Percentiles rank a stretch among this genome's conserved stretches.
These are phyloP conservation scores for Stenolophus ochropezus DNA, from an alignment of 2,888 invertebrate species.

Conservation along the genomic window DNA sequence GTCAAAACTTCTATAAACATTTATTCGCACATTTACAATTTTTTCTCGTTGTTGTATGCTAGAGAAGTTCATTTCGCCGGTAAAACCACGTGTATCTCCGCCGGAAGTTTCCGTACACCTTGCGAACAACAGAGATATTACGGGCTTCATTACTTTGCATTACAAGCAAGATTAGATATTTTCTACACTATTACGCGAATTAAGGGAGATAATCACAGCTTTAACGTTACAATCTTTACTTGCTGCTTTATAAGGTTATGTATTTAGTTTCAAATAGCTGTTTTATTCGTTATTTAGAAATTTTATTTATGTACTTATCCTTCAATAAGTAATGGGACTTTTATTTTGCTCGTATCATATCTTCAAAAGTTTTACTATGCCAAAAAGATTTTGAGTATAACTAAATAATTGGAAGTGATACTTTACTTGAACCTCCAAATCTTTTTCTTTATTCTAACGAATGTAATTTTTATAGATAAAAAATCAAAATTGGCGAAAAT, in stretches of 20 bases:
- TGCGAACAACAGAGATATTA: slow-evolving; percentile 12
- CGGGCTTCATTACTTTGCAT: neutral
- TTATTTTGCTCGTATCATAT: no score
- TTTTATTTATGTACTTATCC: no score
- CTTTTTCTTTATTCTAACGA: no score
- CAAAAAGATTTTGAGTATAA: no score
- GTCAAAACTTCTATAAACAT: slow-evolving; percentile 46
- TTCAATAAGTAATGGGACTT: no score
- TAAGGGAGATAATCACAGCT: neutral
- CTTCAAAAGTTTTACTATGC: no score
- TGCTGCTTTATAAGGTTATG: neutral
- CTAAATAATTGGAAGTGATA: no score
- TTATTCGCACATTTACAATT: slow-evolving; percentile 40
- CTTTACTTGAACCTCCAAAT: no score
- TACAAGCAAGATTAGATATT: neutral
- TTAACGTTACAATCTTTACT: neutral
- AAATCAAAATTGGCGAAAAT: no score
- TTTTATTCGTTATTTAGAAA: no score
- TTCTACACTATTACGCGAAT: neutral
- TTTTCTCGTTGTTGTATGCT: slow-evolving; percentile 11
- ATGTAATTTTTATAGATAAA: no score
- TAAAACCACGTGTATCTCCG: slow-evolving; percentile 2
- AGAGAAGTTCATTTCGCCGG: slow-evolving; percentile 15
- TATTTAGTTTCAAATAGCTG: no score
- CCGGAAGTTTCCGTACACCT: slow-evolving; percentile 2